Evolutionary conservation across 2,797 vertebrate genomes (phyloP).

Genomic region (Allobates femoralis): DNA sequence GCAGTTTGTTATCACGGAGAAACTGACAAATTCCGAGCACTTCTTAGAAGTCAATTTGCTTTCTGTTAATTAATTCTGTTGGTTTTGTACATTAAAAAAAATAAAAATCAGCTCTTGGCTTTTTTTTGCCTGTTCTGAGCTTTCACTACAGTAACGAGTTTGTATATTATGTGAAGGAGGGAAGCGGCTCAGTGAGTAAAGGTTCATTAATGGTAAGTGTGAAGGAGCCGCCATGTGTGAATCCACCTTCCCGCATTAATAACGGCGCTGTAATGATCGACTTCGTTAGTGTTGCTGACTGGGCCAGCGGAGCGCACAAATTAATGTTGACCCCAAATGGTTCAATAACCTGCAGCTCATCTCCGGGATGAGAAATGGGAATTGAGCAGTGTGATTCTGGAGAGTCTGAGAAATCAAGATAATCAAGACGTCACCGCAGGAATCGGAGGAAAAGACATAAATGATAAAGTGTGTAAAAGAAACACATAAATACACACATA

Average conservation of each 20-base stretch:
- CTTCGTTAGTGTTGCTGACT: not conserved
- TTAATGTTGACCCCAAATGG: constrained; percentile 33
- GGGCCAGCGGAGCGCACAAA: not conserved
- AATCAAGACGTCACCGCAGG: not conserved
- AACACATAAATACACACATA: not conserved
- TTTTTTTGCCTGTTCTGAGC: not conserved
- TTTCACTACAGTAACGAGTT: not conserved
- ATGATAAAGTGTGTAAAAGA: not conserved
- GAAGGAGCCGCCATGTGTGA: not conserved
- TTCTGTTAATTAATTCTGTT: constrained; percentile 15
- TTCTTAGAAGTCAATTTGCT: constrained; percentile 29
- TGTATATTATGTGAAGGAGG: not conserved
- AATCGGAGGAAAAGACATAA: not conserved
- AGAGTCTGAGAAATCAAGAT: not conserved
- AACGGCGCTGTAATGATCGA: not conserved
- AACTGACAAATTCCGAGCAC: not conserved
- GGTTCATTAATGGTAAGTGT: constrained; percentile 16
- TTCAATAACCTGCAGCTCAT: constrained; percentile 36
- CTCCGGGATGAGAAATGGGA: constrained; percentile 2
- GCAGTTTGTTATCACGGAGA: not conserved
- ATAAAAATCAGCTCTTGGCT: not conserved
- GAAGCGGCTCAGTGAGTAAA: constrained; percentile 6
- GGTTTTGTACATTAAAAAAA: constrained; percentile 7
- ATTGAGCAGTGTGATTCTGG: not conserved
- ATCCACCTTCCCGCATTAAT: constrained; percentile 6